Base-by-base conservation (phyloP, 2,113 vertebrate genomes). In the Phycodurus eques region DNA sequence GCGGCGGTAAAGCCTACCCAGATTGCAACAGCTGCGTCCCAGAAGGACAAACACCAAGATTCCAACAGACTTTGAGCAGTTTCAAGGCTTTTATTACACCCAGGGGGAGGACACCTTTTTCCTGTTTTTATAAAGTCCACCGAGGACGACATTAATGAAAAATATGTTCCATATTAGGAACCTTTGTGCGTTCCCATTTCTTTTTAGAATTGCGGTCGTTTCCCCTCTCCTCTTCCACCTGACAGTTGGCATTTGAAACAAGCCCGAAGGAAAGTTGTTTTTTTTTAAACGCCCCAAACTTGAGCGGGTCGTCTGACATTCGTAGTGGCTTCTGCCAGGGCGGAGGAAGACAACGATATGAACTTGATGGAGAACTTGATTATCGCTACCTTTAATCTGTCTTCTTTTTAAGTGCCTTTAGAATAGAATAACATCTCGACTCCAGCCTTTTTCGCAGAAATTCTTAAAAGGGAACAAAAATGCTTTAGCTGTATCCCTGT, bases 341-440 rank as follows among this genome's bases (percentile, higher is more conserved):
- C 22, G 10, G 7, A 64, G 39, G 20, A 64, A 43, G 19, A 63
- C 3, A 42, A 12, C n/a, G 27, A 43, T 35, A 35, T 4, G 14
- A 60, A 87, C 83, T 88, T n/a, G n/a, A n/a, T n/a, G n/a, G n/a
- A n/a, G n/a, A n/a, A n/a, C n/a, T n/a, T 88, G 81, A 90, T 88
- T 80, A 80, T 83, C 77, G 79, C 80, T 76, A 77, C 90, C 86
- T 92, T 90, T 88, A 91, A 89, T 91, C 84, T 80, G 80, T 66
- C 88, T 88, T 76, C 84, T 89, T 79, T 90, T 93, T 91, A 97
- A 98, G 96, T 98, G 96, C 96, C 96, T 97, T 97, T 93, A 92
- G 93, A 90, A 89, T 92, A 92, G 88, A 91, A 88, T 85, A 88
- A 73, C 74, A 75, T 81, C 59, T 89, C 81, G 79, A 89, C 76